Base-by-base conservation (phyloP, 1,140 invertebrate genomes). In the Acyrthosiphon pisum region DNA sequence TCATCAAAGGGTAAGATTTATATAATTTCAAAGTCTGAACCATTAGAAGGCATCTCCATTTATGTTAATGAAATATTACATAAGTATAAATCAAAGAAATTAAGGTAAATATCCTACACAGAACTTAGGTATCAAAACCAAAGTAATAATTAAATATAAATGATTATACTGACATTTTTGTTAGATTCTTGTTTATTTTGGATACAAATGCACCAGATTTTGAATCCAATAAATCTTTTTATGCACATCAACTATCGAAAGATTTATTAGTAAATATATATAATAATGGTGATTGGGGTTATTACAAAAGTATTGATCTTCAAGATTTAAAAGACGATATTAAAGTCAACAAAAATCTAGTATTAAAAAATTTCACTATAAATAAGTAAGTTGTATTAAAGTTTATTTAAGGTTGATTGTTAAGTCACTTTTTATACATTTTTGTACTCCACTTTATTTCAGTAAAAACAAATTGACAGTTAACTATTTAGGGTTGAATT, bases 231-330 rank as follows among this genome's bases (percentile, higher is more conserved):
- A 94, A 96, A 94, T 95, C 96, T 1, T 95, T 97, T 9, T 97
- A 97, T 94, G 94, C 95, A 37, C 95, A 96, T 23, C 97, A 97
- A 94, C 94, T 97, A 4, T 95, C 96, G 44, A 96, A 97, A 93
- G 97, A 98, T 95, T 95, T 99, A 93, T 96, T 96, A 30, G 95
- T 98, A 26, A 99, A 99, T 95, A 96, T 99, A 20, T 96, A 96
- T 94, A 95, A 96, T 94, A 95, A 97, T 95, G 97, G 96, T 26
- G 96, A 96, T 95, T 99, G 98, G 96, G 98, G 98, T 22, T 97
- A 96, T 48, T 97, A 98, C 95, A 92, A 92, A 83, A 92, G 9
- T 41, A 37, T 6, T 0, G 22, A 26, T 53, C 9, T 89, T 26
- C 48, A 89, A 41, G 0, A 56, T 37, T 23, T 56, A 37, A 89